Base-by-base conservation (phyloP, 2,888 invertebrate species). In the Epistrophe eligans region DNA sequence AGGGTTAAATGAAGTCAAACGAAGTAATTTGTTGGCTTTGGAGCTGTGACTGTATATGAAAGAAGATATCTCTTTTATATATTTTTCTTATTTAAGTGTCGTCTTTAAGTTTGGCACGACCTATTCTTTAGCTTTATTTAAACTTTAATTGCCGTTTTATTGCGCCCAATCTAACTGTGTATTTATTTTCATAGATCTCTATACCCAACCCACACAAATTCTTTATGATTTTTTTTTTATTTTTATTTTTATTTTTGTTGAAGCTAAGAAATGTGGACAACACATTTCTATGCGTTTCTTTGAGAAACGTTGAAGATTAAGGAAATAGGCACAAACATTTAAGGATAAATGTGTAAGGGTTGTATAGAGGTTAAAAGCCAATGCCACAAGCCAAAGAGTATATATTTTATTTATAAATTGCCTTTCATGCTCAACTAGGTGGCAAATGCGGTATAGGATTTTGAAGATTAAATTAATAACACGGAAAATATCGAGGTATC, bases 1-100 rank as follows among this genome's bases (percentile, higher is more conserved):
- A 84, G 89, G 90, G 91, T 91, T 91, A 91, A 91, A 91, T 91
- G 91, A 91, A 91, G 91, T 91, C 91, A 90, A 91, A 91, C 91
- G 90, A 90, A 90, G 90, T 89, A 89, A 89, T 89, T 90, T 88
- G 88, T 77, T 84, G 84, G 73, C 77, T 38, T n/a, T 3, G 52
- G 24, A 24, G 24, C 52, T 24, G 52, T 43, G 43, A 80, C 71
- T 24, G 24, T 60, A 19, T 32, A 32, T 38, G n/a, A 58, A 52
- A 52, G 24, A 58, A 48, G 84, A 76, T 72, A 72, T 66, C 79
- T 40, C 24, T 24, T 24, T 3, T 24, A 24, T 24, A 24, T 70
- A 15, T 52, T 70, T 32, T 38, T 73, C 24, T 6, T 62, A n/a
- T 38, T 74, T 50, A 13, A 66, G 50, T 76, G 70, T 71, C 84